Evolutionary conservation across 2,113 vertebrate genomes (phyloP).

Genomic region (Callospermophilus lateralis): DNA sequence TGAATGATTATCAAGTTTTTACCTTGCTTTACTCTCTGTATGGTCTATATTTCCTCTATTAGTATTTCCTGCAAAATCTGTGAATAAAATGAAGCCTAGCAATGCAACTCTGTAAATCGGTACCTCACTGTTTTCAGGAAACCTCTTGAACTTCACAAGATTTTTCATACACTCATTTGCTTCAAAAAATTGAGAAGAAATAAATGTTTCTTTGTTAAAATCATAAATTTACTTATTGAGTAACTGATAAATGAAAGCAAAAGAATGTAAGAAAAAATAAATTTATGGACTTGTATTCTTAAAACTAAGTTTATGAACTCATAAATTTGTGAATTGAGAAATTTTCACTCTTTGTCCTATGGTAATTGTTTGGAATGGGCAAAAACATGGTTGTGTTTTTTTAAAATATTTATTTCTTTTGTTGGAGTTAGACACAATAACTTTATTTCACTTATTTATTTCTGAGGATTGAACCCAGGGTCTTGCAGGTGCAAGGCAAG

Average conservation of each 20-base stretch:
- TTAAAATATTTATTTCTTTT: too few relatives aligned
- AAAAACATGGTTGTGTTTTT: background rate
- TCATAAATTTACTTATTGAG: background rate
- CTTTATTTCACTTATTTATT: too few relatives aligned
- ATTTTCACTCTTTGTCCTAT: background rate
- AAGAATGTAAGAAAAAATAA: background rate
- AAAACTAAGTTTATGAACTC: background rate
- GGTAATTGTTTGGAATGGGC: background rate
- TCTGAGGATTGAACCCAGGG: too few relatives aligned
- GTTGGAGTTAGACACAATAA: too few relatives aligned
- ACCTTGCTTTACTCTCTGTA: background rate
- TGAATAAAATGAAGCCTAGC: background rate
- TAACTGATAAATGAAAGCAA: background rate
- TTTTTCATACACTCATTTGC: background rate
- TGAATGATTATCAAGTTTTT: background rate
- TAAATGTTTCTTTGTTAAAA: background rate
- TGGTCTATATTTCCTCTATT: background rate
- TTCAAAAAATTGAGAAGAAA: conserved; percentile 43
- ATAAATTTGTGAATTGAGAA: background rate
- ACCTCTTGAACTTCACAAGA: background rate
- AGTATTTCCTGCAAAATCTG: background rate
- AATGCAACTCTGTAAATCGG: background rate
- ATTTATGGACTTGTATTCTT: background rate
- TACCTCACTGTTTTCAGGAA: background rate
- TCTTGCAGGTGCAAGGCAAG: too few relatives aligned